Conservation (phyloP, 2,113 vertebrate species). For the Thalassoma bifasciatum region DNA sequence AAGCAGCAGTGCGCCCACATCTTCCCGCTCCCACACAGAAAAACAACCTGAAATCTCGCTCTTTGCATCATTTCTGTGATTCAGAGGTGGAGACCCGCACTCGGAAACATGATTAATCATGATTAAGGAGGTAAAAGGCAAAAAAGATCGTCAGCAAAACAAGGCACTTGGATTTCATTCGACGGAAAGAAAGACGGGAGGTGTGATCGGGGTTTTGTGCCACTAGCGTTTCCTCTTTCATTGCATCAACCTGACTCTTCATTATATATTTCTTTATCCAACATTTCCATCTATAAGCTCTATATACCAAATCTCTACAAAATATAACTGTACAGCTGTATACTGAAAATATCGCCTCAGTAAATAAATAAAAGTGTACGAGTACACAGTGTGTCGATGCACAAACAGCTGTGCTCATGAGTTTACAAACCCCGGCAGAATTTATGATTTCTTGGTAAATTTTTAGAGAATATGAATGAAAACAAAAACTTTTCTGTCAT, state of each 20-base stretch:
- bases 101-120: not conserved
- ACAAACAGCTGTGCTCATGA: too few relatives aligned
- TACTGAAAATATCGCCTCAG: constrained; percentile 82
- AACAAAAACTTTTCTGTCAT: too few relatives aligned
- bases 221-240: constrained; percentile 48
- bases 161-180: constrained; percentile 78
- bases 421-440: too few relatives aligned
- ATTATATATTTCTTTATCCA: constrained; percentile 7
- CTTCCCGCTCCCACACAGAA: not conserved
- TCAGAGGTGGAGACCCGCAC: constrained; percentile 18
- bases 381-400: constrained; percentile 65
- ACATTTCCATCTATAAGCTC: constrained; percentile 50
- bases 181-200: constrained; percentile 65
- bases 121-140: constrained; percentile 57
- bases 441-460: too few relatives aligned
- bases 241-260: constrained; percentile 59
- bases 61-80: constrained; percentile 6
- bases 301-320: constrained; percentile 81
- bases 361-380: constrained; percentile 82
- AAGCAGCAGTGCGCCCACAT: constrained; percentile 23
- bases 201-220: constrained; percentile 55
- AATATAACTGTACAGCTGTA: constrained; percentile 81
- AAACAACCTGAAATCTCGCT: constrained; percentile 3
- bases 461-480: too few relatives aligned
- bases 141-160: constrained; percentile 58